A percentile compares a stretch with the other conserved stretches of the same genome.
Evolutionary conservation across 1,140 invertebrate genomes (phyloP).

Genomic region (Drepana arcuata): DNA sequence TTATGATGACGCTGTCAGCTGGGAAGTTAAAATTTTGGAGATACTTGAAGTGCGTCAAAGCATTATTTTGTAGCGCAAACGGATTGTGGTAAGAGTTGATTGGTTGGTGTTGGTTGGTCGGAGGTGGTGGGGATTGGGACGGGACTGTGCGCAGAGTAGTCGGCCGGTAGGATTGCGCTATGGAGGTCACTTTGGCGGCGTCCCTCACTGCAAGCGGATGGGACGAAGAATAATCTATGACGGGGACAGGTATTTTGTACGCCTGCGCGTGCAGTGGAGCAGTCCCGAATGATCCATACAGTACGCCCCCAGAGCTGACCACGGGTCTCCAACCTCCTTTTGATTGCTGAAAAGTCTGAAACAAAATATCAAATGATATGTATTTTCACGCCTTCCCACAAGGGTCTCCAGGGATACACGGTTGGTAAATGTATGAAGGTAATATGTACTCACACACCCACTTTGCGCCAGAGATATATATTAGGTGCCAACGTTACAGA

Average conservation of each 20-base stretch:
- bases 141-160: conserved; percentile 47
- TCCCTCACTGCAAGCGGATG: conserved; percentile 57
- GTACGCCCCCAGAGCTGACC: conserved; percentile 41
- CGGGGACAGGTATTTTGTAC: conserved; percentile 41
- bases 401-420: no score
- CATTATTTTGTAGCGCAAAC: conserved; percentile 36
- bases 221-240: conserved; percentile 44
- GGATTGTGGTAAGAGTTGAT: conserved; percentile 65
- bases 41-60: conserved; percentile 34
- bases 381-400: no score
- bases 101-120: conserved; percentile 20
- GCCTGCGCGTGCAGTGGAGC: conserved; percentile 40
- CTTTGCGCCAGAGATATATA: no score
- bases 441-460: no score
- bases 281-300: conserved; percentile 39
- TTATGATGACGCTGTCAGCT: conserved; percentile 33
- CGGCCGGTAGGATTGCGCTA: conserved; percentile 61
- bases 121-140: conserved; percentile 20
- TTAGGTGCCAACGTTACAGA: no score
- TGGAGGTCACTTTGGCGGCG: conserved; percentile 55
- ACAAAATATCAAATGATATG: no score
- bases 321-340: conserved; percentile 69
- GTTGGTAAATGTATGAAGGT: no score
- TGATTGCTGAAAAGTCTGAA: conserved; percentile 51
- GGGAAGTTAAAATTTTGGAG: conserved; percentile 55